Conservation (phyloP, 2,797 vertebrate species). For the Pygocentrus nattereri region DNA sequence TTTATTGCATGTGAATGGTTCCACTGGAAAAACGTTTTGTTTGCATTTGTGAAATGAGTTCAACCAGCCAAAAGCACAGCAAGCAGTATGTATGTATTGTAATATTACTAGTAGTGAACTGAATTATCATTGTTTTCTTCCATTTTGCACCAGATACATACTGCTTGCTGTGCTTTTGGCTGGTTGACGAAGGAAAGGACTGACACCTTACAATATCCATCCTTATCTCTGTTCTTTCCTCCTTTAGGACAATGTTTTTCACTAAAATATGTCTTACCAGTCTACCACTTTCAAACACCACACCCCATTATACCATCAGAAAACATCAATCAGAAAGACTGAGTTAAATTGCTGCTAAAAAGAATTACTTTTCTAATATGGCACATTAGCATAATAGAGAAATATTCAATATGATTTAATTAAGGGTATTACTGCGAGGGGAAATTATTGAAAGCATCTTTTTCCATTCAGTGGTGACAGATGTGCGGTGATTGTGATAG, state of each 20-base stretch:
- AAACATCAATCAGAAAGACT: slow-evolving; percentile 54
- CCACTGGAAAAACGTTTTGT: no score
- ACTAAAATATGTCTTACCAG: neutral
- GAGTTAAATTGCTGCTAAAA: slow-evolving; percentile 56
- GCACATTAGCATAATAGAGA: slow-evolving; percentile 66
- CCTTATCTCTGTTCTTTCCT: neutral
- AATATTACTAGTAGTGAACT: neutral
- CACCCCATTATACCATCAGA: slow-evolving; percentile 35
- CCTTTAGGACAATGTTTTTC: neutral
- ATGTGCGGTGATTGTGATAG: slow-evolving; percentile 64
- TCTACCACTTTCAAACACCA: slow-evolving; percentile 29
- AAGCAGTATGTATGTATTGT: neutral
- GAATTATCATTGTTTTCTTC: neutral
- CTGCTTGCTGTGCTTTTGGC: neutral
- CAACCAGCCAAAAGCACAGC: neutral
- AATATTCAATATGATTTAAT: slow-evolving; percentile 70
- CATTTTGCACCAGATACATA: neutral
- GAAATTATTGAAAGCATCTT: slow-evolving; percentile 63
- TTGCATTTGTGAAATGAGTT: neutral
- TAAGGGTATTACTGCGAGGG: slow-evolving; percentile 67
- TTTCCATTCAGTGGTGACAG: slow-evolving; percentile 63
- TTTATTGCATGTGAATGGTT: no score
- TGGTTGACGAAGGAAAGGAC: neutral
- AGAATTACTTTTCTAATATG: slow-evolving; percentile 62
- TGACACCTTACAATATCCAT: neutral